Evolutionary conservation across 2,113 vertebrate genomes (phyloP), one percentile per base, ranked within the genome.

Genomic region (Tor tambroides): DNA sequence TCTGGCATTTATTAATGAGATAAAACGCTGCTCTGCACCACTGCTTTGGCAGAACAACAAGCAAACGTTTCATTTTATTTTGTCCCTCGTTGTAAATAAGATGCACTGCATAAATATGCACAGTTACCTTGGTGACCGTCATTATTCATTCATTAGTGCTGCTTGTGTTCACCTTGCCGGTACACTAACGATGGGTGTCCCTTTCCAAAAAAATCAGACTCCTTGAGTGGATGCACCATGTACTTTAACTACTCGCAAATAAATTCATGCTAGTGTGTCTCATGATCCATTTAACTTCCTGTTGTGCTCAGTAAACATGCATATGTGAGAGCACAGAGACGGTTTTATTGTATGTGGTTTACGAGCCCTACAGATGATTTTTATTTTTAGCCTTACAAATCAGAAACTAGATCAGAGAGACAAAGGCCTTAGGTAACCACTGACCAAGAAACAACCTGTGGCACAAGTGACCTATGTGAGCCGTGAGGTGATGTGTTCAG

Each of bases 1-100:
- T 88, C 86, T 89, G 89, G 84, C 80, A 65, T 83, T 85, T 74
- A 87, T 78, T 86, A 88, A 89, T 83, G 85, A 81, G 15, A 79
- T 77, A 85, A 30, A 7, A 38, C 84, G 71, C 21, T 10, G 38
- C 2, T 83, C 71, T 88, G 88, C 80, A 86, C 80, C 67, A n/a
- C 46, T 83, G 49, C 35, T 69, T 86, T 19, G 32, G 43, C 15
- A 83, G 80, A 85, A 87, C 59, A 88, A 79, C 83, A 76, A 87
- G 35, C 69, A 86, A 87, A 71, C 80, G 43, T 88, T 80, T 80
- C 69, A 43, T 84, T 81, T 81, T 56, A 80, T 77, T 82, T 83
- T 59, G 78, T 85, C 65, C 79, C 49, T 81, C 9, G 9, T 80
- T 5, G 26, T 54, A 85, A 54, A 88, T 72, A 84, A 54, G 23